phyloP scores from a whole-genome alignment of 2,888 invertebrate species.

The Tipula vernalis region DNA sequence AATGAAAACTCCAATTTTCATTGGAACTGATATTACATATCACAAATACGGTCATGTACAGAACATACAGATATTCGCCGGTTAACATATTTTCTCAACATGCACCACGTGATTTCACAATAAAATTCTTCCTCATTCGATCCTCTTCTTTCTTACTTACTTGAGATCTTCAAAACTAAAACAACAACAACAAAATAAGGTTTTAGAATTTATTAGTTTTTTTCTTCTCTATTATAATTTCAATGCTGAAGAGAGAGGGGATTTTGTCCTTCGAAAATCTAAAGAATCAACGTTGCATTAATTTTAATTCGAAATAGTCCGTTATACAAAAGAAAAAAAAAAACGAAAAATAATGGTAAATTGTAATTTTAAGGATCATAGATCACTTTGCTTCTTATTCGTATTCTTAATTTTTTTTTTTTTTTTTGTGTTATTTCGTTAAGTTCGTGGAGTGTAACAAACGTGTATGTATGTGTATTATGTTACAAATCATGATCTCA shows the following conservation, averaged over 20 bases:
- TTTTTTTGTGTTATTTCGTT: neutral
- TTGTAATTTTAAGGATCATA: conserved; percentile 8
- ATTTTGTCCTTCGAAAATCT: neutral
- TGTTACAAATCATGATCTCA: neutral
- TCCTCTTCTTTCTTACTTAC: neutral
- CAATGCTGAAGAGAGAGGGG: neutral
- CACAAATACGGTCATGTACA: neutral
- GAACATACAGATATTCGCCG: neutral
- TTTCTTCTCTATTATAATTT: neutral
- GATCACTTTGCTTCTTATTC: neutral
- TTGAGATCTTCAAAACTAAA: neutral
- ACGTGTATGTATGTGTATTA: neutral
- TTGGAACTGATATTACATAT: neutral
- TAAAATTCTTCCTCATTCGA: neutral
- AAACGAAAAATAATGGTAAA: neutral
- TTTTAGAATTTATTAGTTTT: neutral
- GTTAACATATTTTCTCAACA: neutral
- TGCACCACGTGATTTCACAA: neutral
- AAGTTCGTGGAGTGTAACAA: neutral
- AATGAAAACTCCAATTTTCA: neutral
- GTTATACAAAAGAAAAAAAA: neutral
- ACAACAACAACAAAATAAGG: neutral
- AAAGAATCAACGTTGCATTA: conserved; percentile 8
- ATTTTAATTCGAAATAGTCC: conserved; percentile 10
- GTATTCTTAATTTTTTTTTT: neutral